Conservation (phyloP, 2,888 invertebrate genomes). For the Ophioninae sp. region DNA sequence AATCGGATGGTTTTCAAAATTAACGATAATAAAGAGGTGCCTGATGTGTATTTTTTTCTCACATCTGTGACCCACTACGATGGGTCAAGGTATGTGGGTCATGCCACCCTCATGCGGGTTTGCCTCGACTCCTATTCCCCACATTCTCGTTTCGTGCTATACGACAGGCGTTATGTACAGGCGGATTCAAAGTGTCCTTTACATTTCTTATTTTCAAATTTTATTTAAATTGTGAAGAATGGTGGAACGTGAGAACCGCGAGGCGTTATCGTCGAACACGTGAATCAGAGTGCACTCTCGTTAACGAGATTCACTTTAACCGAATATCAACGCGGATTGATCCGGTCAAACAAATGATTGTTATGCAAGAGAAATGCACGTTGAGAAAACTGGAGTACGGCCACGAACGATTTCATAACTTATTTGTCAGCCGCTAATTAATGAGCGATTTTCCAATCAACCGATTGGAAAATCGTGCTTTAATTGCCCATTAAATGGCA, state of each 20-base stretch:
- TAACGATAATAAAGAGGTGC: conserved; percentile 37
- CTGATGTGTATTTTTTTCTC: conserved; percentile 56
- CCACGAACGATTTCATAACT: neutral
- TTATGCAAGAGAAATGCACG: neutral
- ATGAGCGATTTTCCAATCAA: neutral
- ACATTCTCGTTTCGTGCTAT: conserved; percentile 62
- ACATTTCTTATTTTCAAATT: neutral
- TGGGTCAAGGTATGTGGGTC: conserved; percentile 80
- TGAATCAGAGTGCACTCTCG: no score
- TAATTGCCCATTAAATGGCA: neutral
- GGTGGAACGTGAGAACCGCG: neutral
- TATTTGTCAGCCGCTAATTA: neutral
- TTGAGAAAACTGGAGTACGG: neutral
- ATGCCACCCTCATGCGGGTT: conserved; percentile 80
- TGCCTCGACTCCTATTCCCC: conserved; percentile 61
- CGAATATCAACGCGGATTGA: neutral
- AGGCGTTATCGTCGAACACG: neutral
- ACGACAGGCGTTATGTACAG: conserved; percentile 3
- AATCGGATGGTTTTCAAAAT: conserved; percentile 19
- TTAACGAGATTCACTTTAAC: no score
- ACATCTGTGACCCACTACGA: conserved; percentile 74
- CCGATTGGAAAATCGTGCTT: neutral
- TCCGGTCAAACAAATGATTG: neutral
- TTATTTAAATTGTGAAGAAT: neutral
- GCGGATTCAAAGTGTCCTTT: neutral